phyloP scores from a whole-genome alignment of 2,113 vertebrate genomes.

The Budorcas taxicolor region DNA sequence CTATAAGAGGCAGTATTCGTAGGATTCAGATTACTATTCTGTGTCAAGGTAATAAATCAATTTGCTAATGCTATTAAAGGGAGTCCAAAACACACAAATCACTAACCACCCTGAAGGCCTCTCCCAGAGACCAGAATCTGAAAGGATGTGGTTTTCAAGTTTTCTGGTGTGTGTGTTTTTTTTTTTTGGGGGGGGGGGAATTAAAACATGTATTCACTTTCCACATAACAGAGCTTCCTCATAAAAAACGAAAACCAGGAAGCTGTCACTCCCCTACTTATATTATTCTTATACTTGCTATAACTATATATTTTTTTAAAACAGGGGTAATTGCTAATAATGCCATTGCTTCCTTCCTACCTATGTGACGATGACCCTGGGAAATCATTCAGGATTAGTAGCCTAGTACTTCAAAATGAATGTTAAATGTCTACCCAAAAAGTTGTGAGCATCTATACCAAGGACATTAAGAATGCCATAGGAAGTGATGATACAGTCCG shows the following conservation, averaged over 20 bases:
- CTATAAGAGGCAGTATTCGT: background rate
- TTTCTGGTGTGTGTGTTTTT: background rate
- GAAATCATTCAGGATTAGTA: conserved; percentile 28
- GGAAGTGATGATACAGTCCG: background rate
- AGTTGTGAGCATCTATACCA: background rate
- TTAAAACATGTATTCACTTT: background rate
- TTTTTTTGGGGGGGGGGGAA: background rate
- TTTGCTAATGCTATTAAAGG: conserved; percentile 4
- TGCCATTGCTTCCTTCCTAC: background rate
- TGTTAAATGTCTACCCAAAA: background rate
- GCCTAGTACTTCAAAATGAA: conserved; percentile 22
- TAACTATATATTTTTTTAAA: background rate
- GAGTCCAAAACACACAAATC: conserved; percentile 37
- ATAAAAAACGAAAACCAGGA: conserved; percentile 7
- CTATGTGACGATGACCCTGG: background rate
- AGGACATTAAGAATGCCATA: background rate
- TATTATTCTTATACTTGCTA: background rate
- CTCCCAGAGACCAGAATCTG: conserved; percentile 9
- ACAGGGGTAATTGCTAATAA: background rate
- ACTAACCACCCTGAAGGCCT: conserved; percentile 29
- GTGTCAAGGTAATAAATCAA: background rate
- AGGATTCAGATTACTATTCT: conserved; percentile 15
- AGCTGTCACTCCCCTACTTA: background rate
- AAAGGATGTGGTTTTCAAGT: conserved; percentile 14
- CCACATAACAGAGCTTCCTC: conserved; percentile 27